Evolutionary conservation across 92 coral and sea anemone genomes (phyloP), one percentile per base, ranked within the genome.

Genomic region (Palythoa caribaeorum): DNA sequence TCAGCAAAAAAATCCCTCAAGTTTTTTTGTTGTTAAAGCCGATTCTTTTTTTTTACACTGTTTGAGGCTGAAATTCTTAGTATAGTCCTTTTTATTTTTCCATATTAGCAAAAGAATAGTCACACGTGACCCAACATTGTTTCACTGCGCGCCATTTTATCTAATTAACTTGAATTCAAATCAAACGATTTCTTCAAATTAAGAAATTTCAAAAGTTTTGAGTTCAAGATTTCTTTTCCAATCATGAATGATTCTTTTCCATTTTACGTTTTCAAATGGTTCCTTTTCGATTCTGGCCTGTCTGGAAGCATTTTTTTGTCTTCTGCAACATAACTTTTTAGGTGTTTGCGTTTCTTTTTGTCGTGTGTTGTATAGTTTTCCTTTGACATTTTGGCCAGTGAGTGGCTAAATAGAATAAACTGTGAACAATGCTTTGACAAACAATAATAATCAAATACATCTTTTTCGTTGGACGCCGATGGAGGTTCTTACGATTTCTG

Each of bases 341-440:
- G 10, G 2, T 81, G 17, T 40, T 65, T 81, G 40, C 62, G 66
- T 81, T 65, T 47, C 63, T 5, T 65, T 35, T 38, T 36, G 44
- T 70, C 5, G 20, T 81, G 44, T 65, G 20, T 52, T 37, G 55
- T 60, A 40, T 17, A 81, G 59, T 81, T 51, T 65, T 65, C 55
- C 69, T n/a, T 38, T 81, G 86, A 66, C 76, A 66, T 48, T 44
- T 81, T 48, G 19, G 13, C 62, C 16, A 40, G 39, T 48, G 62
- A 81, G 20, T 81, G 6, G 86, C 39, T 40, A 59, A 12, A 39
- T 44, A 65, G 54, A 20, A 20, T 21, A 28, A 80, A 63, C 53
- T 62, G 57, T 12, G 85, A 65, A 80, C 85, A 80, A 80, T 80
- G 85, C 55, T 66, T 9, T 80, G 85, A 62, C 71, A 47, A 40